A percentile compares a stretch with the other conserved stretches of the same genome.
These are phyloP conservation scores for Brassicogethes aeneus DNA, from an alignment of 2,888 invertebrate genomes.

Conservation along the genomic window DNA sequence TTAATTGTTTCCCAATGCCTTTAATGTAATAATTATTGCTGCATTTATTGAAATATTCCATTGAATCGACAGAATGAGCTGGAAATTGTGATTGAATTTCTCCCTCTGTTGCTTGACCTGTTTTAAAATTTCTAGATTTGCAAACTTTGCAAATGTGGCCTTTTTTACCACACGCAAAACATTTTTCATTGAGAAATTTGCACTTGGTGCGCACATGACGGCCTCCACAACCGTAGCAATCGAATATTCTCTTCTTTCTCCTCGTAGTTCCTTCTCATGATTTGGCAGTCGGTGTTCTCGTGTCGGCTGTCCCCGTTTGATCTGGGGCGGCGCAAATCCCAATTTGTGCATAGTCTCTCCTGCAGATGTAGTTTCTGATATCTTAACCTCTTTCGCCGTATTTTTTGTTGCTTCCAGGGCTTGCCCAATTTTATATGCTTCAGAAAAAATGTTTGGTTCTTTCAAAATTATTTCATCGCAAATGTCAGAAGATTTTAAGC, in stretches of 20 bases:
- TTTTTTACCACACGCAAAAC: no score
- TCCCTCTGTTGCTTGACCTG: not conserved
- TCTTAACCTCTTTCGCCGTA: no score
- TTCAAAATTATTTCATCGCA: no score
- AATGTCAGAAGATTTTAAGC: no score
- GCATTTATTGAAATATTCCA: conserved; percentile 3
- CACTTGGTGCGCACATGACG: conserved; percentile 8
- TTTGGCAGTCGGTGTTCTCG: not conserved
- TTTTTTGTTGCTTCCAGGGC: no score
- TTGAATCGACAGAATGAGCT: conserved; percentile 1
- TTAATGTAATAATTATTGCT: no score
- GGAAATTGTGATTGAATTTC: no score
- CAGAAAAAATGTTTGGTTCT: no score
- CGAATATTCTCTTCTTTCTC: not conserved
- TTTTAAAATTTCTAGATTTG: not conserved
- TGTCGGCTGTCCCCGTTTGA: not conserved
- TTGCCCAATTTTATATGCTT: no score
- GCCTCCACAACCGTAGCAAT: conserved; percentile 7
- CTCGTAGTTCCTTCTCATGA: not conserved
- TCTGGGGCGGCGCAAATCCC: conserved; percentile 3
- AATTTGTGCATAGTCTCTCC: conserved; percentile 1
- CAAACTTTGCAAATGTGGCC: conserved; percentile 1
- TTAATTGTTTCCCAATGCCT: no score
- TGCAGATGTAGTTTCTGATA: conserved; percentile 1
- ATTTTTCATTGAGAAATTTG: conserved; percentile 8